Conservation (phyloP, 2,797 vertebrate genomes). For the Gymnoscopelus braueri region DNA sequence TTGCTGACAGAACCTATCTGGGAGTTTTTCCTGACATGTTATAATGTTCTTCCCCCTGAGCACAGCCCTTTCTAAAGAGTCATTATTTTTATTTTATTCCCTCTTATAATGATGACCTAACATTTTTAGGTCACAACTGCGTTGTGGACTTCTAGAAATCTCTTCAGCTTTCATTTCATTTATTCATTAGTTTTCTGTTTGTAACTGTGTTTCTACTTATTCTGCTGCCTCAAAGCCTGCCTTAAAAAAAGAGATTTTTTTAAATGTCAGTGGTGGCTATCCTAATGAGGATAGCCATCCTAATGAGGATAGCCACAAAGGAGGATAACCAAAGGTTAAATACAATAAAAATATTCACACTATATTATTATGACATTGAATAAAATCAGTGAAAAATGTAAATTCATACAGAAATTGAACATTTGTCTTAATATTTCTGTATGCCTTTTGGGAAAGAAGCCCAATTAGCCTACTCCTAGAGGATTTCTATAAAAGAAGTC, state of each 20-base stretch:
- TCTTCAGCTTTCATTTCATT: too few relatives aligned
- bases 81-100: not conserved
- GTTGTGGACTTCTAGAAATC: not conserved
- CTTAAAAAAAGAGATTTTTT: too few relatives aligned
- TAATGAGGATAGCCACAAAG: too few relatives aligned
- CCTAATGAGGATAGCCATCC: too few relatives aligned
- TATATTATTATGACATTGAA: constrained; percentile 24
- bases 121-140: constrained; percentile 18
- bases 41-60: constrained; percentile 1
- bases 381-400: not conserved
- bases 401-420: constrained; percentile 28
- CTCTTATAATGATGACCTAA: constrained; percentile 28
- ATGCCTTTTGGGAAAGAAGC: constrained; percentile 39
- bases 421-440: constrained; percentile 25
- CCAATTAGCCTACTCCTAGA: constrained; percentile 44
- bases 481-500: constrained; percentile 32
- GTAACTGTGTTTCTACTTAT: too few relatives aligned
- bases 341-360: constrained; percentile 13
- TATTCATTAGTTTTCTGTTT: too few relatives aligned
- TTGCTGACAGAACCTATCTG: constrained; percentile 43
- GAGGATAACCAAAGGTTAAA: too few relatives aligned
- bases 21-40: constrained; percentile 32
- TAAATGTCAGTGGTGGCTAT: too few relatives aligned
- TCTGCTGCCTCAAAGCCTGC: too few relatives aligned
- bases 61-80: not conserved